Evolutionary conservation across 2,888 invertebrate species (phyloP), one percentile per base, ranked within the genome.

Genomic region (Eilema caniola): DNA sequence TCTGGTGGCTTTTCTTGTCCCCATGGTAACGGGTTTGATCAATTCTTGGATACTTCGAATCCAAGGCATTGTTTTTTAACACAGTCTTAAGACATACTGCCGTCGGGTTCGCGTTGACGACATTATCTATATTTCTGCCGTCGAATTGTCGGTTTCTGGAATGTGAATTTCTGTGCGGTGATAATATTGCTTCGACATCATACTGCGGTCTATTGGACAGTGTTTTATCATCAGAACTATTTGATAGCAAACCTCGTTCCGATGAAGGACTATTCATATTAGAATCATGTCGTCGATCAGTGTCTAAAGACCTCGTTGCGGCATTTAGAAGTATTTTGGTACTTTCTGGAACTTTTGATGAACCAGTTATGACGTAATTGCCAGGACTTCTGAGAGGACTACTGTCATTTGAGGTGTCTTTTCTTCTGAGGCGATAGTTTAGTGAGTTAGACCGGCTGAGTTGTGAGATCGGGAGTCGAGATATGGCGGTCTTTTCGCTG

Each of bases 101-200:
- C 10, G 85, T 80, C 8, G 88, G 78, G 61, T 93, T 94, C 8
- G 92, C 92, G 74, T 94, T 95, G 66, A 83, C 90, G 0, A 87
- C 63, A 47, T 96, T 93, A 20, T 92, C 90, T 0, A 89, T 89
- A n/a, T 89, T 93, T 80, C 92, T 90, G 0, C 57, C 66, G 25
- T 96, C 96, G 62, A 96, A 92, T 1, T 96, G 95, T 78, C 95
- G 95, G 87, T 96, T 95, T 59, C 96, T 88, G 12, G 92, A 79
- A 84, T 96, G 96, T n/a, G 93, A 89, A 75, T 95, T 95, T 77
- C 95, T 95, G 73, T 91, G 95, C 70, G 91, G 95, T 78, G 89
- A 95, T n/a, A 91, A 70, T 7, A 93, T 89, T 0, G 89, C 85
- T 8, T 92, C 88, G 0, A 95, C 90, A 76, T 95, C 93, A 56